Base-by-base conservation (phyloP, 2,888 invertebrate species). In the Drosophila anomalata region DNA sequence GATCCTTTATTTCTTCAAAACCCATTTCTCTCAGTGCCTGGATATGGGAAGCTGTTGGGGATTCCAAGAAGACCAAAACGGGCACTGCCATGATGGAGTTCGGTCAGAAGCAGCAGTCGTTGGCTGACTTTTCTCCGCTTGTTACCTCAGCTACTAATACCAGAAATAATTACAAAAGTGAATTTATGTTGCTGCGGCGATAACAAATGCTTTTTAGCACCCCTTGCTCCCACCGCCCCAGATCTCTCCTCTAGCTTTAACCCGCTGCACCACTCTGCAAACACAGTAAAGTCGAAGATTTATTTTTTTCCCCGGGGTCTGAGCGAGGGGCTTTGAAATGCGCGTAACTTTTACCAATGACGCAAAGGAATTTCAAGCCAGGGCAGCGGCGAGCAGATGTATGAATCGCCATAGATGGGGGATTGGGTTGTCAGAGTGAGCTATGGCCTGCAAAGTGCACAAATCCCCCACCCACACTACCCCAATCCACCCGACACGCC, bases 101-200 rank as follows among this genome's bases (percentile, higher is more conserved):
- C 46, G 73, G 78, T 77, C 73, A 58, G 71, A 24, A 57, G 50
- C 46, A 62, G 55, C 76, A 56, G 60, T 69, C 70, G 62, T 65
- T 76, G 77, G 77, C 81, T 88, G 88, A 86, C 83, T 86, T 83
- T 71, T 63, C 73, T 67, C 69, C 58, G 55, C 71, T 58, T 70
- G 77, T 75, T 80, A 88, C 86, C 86, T 82, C 86, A 88, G 75
- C 87, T 81, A 78, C 90, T 89, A 89, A 89, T 90, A 88, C 86
- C 84, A 86, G 86, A 89, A 90, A 89, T 89, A 90, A 89, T 89
- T 89, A 88, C 89, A 80, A 76, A 83, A 89, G 86, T 84, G 82
- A 89, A 89, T 89, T 90, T 88, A 90, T 89, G 89, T 87, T 89
- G 77, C 73, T 73, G 78, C 81, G 75, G 79, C 79, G 78, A 88